phyloP scores from a whole-genome alignment of 2,888 invertebrate genomes.

The Drosophila conformis region DNA sequence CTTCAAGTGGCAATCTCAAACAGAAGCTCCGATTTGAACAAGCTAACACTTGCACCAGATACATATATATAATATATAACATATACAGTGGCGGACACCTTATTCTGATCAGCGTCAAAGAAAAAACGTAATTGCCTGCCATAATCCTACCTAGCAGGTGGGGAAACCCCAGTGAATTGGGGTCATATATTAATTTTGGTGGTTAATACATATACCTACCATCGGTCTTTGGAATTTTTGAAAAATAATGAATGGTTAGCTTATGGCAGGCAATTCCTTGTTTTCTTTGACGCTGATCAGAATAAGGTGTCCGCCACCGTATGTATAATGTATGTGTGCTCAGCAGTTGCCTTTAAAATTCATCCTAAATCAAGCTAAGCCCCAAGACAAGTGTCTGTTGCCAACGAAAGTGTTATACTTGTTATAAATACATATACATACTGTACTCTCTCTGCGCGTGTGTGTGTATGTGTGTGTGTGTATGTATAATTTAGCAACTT shows the following conservation, averaged over 20 bases:
- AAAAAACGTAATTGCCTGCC: too few relatives aligned
- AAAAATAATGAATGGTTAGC: too few relatives aligned
- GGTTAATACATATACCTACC: too few relatives aligned
- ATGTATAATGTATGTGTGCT: not conserved
- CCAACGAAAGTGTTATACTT: constrained; percentile 30
- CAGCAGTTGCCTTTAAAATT: constrained; percentile 24
- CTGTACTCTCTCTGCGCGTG: not conserved
- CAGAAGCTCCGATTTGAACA: constrained; percentile 8
- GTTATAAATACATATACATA: constrained; percentile 21
- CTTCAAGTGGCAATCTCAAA: constrained; percentile 21
- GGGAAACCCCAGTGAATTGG: too few relatives aligned
- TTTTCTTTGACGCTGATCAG: too few relatives aligned
- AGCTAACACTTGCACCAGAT: not conserved
- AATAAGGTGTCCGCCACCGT: too few relatives aligned
- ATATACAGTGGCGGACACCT: too few relatives aligned
- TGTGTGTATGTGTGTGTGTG: constrained; percentile 10
- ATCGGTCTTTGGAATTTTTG: too few relatives aligned
- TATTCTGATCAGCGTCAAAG: too few relatives aligned
- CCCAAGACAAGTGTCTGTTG: constrained; percentile 11
- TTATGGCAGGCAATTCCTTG: too few relatives aligned
- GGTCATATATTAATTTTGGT: too few relatives aligned
- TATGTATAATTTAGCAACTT: constrained; percentile 60
- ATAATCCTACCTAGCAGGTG: too few relatives aligned
- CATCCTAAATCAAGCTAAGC: constrained; percentile 23
- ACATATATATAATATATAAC: not conserved